A percentile compares a stretch with the other conserved stretches of the same genome.
These are phyloP conservation scores for Palaemon carinicauda DNA, from an alignment of 1,140 invertebrate species.

Conservation along the genomic window DNA sequence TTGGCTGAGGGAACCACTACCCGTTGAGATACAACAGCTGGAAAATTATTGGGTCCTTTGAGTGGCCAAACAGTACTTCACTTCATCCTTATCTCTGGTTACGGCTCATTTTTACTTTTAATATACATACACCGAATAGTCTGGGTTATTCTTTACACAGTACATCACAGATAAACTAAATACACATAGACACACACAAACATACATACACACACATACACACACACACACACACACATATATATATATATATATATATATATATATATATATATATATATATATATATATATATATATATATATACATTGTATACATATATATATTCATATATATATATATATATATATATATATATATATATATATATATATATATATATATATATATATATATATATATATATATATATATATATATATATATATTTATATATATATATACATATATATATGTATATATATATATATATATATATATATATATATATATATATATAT, in stretches of 20 bases:
- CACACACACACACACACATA: neutral
- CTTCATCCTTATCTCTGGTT: too few relatives aligned
- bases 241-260: neutral
- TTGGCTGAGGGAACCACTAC: too few relatives aligned
- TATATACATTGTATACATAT: too few relatives aligned
- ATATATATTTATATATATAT: neutral
- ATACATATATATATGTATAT: neutral
- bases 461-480: neutral
- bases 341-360: slow-evolving; percentile 16
- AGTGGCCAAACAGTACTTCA: too few relatives aligned
- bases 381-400: neutral
- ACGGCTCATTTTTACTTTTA: too few relatives aligned
- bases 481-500: neutral
- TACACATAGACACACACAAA: neutral
- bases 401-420: slow-evolving; percentile 2
- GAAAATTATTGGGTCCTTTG: too few relatives aligned
- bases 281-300: neutral
- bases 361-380: slow-evolving; percentile 18
- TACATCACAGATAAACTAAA: too few relatives aligned
- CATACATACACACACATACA: neutral
- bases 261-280: neutral
- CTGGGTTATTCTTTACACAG: too few relatives aligned
- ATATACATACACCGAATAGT: too few relatives aligned
- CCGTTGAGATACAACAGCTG: too few relatives aligned
- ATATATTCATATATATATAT: slow-evolving; percentile 1